Base-by-base conservation (phyloP, 2,113 vertebrate genomes). In the Dolichallabes microphthalmus region DNA sequence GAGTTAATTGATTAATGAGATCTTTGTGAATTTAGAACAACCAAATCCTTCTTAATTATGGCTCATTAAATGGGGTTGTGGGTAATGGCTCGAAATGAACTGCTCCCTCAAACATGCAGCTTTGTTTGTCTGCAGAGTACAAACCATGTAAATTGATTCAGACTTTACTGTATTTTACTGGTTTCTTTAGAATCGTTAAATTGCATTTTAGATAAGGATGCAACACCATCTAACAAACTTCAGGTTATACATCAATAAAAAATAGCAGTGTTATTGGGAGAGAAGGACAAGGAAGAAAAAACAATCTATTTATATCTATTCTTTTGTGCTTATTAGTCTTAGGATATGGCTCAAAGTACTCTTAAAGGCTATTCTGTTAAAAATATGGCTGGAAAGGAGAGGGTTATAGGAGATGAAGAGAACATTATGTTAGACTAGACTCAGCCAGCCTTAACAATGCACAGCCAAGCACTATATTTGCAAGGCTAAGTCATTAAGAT, bases 1-100 rank as follows among this genome's bases (percentile, higher is more conserved):
- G 35, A 55, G 75, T 79, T 83, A 83, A 81, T 66, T 89, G 86
- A 87, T 76, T 83, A 83, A 85, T 87, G 75, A 63, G 71, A 63
- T 84, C 35, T 80, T 80, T 53, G 80, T 58, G 80, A 60, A 73
- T 76, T 71, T 86, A 61, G 58, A 86, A 75, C 66, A 61, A 30
- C 50, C 22, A 39, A 75, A 76, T 86, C 80, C 71, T 45, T 88
- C 88, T 81, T 79, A 81, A 76, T 86, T 84, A 88, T 35, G 66
- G 63, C 55, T 66, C 73, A 79, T 85, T 87, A 83, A 80, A 74
- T 64, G 35, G 57, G 60, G 74, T 39, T 57, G 74, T 30, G 74
- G 45, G 83, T 75, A 87, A 87, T 75, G 13, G 75, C 30, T 53
- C 61, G 22, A 35, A 78, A 64, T 74, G 11, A 45, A 82, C 74